Evolutionary conservation across 2,888 invertebrate species (phyloP), one percentile per base, ranked within the genome.

Genomic region (Thecophora atra): DNA sequence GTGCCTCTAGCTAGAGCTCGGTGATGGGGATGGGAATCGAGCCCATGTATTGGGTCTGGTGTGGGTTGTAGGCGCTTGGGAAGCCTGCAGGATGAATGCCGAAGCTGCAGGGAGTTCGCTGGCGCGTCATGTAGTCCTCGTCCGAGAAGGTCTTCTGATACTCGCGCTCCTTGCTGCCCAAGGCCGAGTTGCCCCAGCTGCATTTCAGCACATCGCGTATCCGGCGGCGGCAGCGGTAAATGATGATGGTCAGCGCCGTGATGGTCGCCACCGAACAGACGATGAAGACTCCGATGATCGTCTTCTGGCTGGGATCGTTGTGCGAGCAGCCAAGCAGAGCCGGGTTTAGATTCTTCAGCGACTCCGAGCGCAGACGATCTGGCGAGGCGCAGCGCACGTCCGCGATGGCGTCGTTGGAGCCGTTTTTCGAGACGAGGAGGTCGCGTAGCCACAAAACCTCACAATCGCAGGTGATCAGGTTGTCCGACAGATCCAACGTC

Each of bases 1-100:
- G 85, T 77, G 79, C 93, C 84, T 95, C 94, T 94, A 95, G 95
- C 94, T 95, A 95, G 93, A 95, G 94, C 87, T 95, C 95, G 89
- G 95, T 95, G 82, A 95, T 94, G 79, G 95, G 95, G 83, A 95
- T 93, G 24, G 94, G 93, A 83, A 91, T 89, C 76, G 81, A 79
- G 75, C 83, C 82, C 83, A 82, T 89, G 85, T 82, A 89, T 82
- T 87, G 88, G 71, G 87, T 86, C 54, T 88, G 88, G 69, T 86
- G 86, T 51, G 89, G 83, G 68, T 81, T 81, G 72, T 80, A 81
- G 52, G 82, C 79, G 42, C 77, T 77, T 26, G 81, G 79, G 74
- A 83, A 84, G 0, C 79, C 80, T 0, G 79, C 76, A 0, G 77
- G 75, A 62, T 82, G 84, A 11, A 85, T 79, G 15, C 81, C 77